Evolutionary conservation across 2,113 vertebrate species (phyloP), one percentile per base, ranked within the genome.

Genomic region (Larimichthys polyactis): DNA sequence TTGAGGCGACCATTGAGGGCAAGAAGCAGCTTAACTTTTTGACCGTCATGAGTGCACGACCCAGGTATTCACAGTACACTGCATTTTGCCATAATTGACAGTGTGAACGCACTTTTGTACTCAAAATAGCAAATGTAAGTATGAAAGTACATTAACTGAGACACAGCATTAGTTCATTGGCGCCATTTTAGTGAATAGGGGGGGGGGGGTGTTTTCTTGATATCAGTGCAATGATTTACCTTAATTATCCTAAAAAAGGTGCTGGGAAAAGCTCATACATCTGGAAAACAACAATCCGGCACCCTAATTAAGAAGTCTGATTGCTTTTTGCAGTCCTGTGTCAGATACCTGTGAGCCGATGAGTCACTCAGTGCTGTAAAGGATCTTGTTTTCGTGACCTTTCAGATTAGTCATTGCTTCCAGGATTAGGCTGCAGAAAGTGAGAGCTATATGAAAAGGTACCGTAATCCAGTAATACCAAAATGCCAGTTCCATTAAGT

Each of bases 341-440:
- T 83, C 62, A 36, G 22, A 46, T 67, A 40, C 19, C 40, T 60
- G 22, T 27, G 14, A 52, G 43, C 7, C 1, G 16, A 27, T 84
- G 82, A 84, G 29, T 85, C 83, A 79, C 57, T 5, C 40, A 15
- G 55, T 51, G 59, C 43, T n/a, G 63, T 20, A 12, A 1, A n/a
- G 4, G 46, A 44, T 82, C 43, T 48, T 65, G 67, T 60, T 71
- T 76, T 74, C 74, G 52, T 16, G 36, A 75, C 66, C 59, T 75
- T 65, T 65, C 17, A 49, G 2, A 29, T 75, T 40, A 17, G 65
- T 79, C 79, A 70, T 46, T 11, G 44, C 44, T 82, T 71, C 71
- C 59, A 32, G 43, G 69, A 78, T 63, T 8, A 74, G 43, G 22
- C 58, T 14, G 57, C 70, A 65, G 64, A 58, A 11, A 8, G 51